phyloP scores from a whole-genome alignment of 2,888 invertebrate genomes.

The Philereme transversata region DNA sequence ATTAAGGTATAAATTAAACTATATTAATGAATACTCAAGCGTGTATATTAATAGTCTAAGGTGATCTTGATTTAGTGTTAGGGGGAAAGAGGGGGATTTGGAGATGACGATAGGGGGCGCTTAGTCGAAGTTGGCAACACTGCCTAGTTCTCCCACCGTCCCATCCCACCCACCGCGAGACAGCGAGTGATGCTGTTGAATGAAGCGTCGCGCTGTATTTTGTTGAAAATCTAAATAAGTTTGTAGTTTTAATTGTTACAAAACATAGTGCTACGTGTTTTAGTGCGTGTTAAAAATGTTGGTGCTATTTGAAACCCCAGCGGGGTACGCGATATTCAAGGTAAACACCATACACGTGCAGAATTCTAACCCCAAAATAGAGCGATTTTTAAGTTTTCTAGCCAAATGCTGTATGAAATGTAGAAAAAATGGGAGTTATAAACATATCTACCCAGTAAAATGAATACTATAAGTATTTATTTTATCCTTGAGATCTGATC shows the following conservation, averaged over 20 bases:
- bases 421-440: no score
- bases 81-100: no score
- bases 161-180: neutral
- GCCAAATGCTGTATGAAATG: neutral
- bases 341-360: conserved; percentile 75
- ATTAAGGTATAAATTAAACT: no score
- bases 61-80: no score
- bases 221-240: neutral
- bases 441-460: no score
- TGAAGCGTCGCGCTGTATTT: neutral
- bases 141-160: neutral
- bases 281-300: conserved; percentile 85
- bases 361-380: conserved; percentile 57
- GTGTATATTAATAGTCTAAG: no score
- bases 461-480: no score
- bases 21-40: no score
- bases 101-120: no score
- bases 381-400: neutral
- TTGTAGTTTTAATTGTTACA: neutral
- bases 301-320: conserved; percentile 96
- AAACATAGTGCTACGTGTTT: conserved; percentile 28
- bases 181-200: neutral
- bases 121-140: no score
- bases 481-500: no score
- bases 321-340: conserved; percentile 97